Conservation (phyloP, 2,888 invertebrate genomes). For the Drosophila parthenogenetica region DNA sequence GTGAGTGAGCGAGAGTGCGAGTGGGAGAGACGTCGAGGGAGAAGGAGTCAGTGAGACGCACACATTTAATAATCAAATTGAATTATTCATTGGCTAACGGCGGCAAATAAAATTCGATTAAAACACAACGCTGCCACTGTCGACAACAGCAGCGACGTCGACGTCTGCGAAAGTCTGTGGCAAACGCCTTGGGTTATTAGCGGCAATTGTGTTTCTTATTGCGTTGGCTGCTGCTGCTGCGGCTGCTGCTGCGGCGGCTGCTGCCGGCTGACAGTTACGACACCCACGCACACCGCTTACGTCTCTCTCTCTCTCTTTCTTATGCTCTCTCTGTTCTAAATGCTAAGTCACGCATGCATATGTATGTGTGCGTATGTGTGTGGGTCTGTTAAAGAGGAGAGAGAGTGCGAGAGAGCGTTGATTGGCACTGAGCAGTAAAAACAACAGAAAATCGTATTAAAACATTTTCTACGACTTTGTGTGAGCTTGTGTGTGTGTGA, state of each 20-base stretch:
- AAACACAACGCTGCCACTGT: constrained; percentile 56
- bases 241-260: constrained; percentile 39
- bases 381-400: constrained; percentile 3
- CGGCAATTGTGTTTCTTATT: constrained; percentile 75
- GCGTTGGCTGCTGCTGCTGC: constrained; percentile 68
- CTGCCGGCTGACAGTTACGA: constrained; percentile 41
- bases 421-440: constrained; percentile 45
- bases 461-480: constrained; percentile 29
- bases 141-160: constrained; percentile 18
- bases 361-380: constrained; percentile 6
- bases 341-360: constrained; percentile 59
- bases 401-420: constrained; percentile 20
- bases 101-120: constrained; percentile 81
- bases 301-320: not conserved
- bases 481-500: constrained; percentile 10
- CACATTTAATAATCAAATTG: constrained; percentile 77
- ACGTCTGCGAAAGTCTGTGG: constrained; percentile 37
- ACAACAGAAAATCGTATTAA: constrained; percentile 51
- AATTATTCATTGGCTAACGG: constrained; percentile 81
- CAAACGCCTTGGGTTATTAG: constrained; percentile 76
- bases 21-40: not conserved
- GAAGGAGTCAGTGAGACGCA: constrained; percentile 21
- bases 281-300: constrained; percentile 50
- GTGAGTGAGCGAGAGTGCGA: not conserved
- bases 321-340: constrained; percentile 31